These are phyloP conservation scores for Ceratotherium simum DNA, from an alignment of 2,113 vertebrate genomes.

Conservation along the genomic window DNA sequence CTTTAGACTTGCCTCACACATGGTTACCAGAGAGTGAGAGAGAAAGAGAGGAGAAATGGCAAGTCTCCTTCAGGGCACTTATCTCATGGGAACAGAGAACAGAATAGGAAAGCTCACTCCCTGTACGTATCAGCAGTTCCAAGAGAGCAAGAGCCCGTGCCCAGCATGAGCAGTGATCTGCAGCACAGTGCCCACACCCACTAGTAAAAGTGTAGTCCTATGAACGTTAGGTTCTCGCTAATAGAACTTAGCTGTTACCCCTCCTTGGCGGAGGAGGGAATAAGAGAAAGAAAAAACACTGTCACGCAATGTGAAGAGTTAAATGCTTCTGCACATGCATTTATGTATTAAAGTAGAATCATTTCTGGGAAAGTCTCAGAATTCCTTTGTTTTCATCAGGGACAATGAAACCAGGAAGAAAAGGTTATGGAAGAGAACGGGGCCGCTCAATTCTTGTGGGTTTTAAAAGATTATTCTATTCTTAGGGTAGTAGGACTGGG, in stretches of 20 bases:
- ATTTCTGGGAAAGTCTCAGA: neutral
- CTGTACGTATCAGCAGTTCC: neutral
- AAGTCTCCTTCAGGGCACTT: neutral
- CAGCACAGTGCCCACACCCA: neutral
- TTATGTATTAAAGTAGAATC: neutral
- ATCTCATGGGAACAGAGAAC: conserved; percentile 51
- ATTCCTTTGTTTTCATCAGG: neutral
- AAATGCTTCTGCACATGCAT: neutral
- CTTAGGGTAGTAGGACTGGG: neutral
- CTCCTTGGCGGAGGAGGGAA: neutral
- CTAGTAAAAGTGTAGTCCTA: neutral
- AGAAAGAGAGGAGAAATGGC: neutral
- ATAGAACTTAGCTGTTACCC: neutral
- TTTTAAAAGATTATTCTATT: neutral
- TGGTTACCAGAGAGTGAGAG: conserved; percentile 10
- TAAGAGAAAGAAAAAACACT: neutral
- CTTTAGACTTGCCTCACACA: neutral
- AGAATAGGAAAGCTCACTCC: neutral
- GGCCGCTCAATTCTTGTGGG: neutral
- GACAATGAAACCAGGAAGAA: neutral
- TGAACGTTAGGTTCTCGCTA: rapidly evolving
- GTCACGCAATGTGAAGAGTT: neutral
- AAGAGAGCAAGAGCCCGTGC: neutral
- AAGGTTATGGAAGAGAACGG: neutral
- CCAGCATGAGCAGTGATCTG: neutral